Evolutionary conservation across 2,888 invertebrate genomes (phyloP).

Genomic region (Mesochorus sp.): DNA sequence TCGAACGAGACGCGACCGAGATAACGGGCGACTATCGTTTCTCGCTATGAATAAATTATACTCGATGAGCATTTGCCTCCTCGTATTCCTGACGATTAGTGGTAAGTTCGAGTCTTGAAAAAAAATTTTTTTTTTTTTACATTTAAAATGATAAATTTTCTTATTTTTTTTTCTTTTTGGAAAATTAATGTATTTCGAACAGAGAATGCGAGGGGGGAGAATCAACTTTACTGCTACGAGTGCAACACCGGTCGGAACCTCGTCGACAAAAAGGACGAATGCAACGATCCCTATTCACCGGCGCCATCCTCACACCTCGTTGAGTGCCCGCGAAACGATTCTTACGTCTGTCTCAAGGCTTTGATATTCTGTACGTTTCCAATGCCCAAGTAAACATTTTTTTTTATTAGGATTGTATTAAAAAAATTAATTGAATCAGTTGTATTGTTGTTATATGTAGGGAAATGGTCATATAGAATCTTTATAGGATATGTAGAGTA

Average conservation of each 20-base stretch:
- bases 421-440: no score
- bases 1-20: conserved; percentile 41
- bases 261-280: conserved; percentile 68
- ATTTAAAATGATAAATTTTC: neutral
- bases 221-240: conserved; percentile 71
- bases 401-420: no score
- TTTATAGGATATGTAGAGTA: no score
- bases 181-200: conserved; percentile 6
- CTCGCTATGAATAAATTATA: conserved; percentile 36
- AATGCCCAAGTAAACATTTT: neutral
- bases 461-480: no score
- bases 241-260: conserved; percentile 71
- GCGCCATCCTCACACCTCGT: conserved; percentile 64
- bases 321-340: conserved; percentile 69
- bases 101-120: no score
- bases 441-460: no score
- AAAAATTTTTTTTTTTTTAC: no score
- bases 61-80: neutral
- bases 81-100: no score
- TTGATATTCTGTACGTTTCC: conserved; percentile 69
- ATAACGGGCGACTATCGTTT: conserved; percentile 30
- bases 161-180: neutral
- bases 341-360: conserved; percentile 72
- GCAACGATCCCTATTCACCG: conserved; percentile 73
- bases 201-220: conserved; percentile 35